Evolutionary conservation across 2,113 vertebrate species (phyloP).

Genomic region (Petrocephalus zakoni): DNA sequence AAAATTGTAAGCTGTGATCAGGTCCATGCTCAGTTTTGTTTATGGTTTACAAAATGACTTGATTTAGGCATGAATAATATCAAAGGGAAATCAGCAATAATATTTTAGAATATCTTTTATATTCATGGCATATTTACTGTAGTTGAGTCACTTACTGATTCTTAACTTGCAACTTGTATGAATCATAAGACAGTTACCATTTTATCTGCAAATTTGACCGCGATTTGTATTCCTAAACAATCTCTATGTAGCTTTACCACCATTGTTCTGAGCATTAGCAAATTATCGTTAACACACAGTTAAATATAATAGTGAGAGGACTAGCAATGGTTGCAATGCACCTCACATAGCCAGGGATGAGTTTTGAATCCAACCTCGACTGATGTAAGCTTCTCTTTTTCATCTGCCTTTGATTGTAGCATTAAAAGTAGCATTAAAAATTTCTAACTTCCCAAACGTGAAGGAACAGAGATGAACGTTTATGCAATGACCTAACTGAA

Average conservation of each 20-base stretch:
- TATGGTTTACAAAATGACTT: neutral
- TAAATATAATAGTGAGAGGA: neutral
- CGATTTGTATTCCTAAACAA: neutral
- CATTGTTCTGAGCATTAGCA: neutral
- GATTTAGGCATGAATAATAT: neutral
- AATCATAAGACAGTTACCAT: neutral
- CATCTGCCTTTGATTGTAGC: too few species aligned
- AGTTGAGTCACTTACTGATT: neutral
- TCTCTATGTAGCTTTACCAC: neutral
- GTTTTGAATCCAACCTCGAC: too few species aligned
- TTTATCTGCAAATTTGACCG: neutral
- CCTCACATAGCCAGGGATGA: neutral
- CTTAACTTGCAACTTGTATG: neutral
- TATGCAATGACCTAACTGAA: neutral
- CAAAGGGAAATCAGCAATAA: neutral
- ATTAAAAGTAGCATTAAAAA: neutral
- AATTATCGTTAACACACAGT: neutral
- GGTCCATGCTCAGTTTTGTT: neutral
- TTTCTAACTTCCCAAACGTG: neutral
- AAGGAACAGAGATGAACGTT: neutral
- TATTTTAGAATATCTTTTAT: neutral
- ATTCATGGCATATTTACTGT: neutral
- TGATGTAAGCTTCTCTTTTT: too few species aligned
- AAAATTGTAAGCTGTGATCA: neutral
- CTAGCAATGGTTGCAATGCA: neutral